These are phyloP conservation scores for Cheumatopsyche charites DNA, from an alignment of 1,140 invertebrate genomes.

Conservation along the genomic window DNA sequence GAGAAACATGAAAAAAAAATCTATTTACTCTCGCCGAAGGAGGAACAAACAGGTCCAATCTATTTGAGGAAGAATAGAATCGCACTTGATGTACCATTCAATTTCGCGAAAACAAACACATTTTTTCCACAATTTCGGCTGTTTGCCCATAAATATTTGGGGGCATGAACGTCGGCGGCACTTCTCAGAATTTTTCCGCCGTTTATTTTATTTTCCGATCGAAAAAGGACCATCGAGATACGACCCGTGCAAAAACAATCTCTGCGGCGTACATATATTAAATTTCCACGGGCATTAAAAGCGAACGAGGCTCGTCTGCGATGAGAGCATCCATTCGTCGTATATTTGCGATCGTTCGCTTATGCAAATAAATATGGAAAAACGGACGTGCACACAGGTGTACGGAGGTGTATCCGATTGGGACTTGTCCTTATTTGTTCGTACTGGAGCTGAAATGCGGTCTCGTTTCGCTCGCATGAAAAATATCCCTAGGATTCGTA, in stretches of 20 bases:
- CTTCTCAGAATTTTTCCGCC: too few species aligned
- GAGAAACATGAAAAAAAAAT: slow-evolving; percentile 23
- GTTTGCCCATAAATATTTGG: slow-evolving; percentile 24
- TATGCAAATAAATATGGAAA: slow-evolving; percentile 2
- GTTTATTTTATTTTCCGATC: too few species aligned
- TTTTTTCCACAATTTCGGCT: slow-evolving; percentile 26
- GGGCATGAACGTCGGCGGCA: neutral
- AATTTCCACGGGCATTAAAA: neutral
- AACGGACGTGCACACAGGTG: neutral
- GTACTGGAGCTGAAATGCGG: neutral
- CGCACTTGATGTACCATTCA: slow-evolving; percentile 34
- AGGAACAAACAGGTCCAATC: slow-evolving; percentile 21
- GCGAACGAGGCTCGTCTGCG: neutral
- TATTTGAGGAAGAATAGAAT: slow-evolving; percentile 21
- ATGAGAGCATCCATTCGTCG: neutral
- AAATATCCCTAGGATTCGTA: slow-evolving; percentile 3
- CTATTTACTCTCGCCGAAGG: slow-evolving; percentile 13
- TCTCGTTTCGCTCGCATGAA: neutral
- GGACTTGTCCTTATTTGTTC: neutral
- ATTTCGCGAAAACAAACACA: slow-evolving; percentile 33
- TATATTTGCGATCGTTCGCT: neutral
- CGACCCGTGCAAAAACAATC: neutral
- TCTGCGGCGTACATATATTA: neutral
- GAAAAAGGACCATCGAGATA: too few species aligned
- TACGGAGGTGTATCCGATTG: neutral